Evolutionary conservation across 2,113 vertebrate genomes (phyloP).

Genomic region (Cyanocitta stelleri): DNA sequence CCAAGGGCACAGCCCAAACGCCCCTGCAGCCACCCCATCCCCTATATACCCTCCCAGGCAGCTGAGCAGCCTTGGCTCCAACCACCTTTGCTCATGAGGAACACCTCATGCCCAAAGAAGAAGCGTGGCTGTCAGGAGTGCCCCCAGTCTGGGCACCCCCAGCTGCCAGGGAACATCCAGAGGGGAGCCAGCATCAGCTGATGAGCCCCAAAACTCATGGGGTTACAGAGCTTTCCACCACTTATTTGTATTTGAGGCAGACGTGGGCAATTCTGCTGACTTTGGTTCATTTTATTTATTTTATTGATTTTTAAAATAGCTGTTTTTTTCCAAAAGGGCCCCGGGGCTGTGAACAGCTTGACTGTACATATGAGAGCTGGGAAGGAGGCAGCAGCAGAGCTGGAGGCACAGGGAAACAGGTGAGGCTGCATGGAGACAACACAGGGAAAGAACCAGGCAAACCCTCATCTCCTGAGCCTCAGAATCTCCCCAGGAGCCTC

Average conservation of each 20-base stretch:
- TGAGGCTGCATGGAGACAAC: neutral
- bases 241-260: neutral
- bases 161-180: neutral
- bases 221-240: neutral
- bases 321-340: neutral
- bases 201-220: neutral
- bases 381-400: neutral
- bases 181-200: neutral
- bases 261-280: neutral
- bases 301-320: constrained; percentile 32
- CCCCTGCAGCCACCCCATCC: fast-evolving
- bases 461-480: neutral
- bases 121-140: fast-evolving
- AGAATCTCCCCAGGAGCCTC: neutral
- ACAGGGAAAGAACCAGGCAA: neutral
- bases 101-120: neutral
- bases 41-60: neutral
- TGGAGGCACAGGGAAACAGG: neutral
- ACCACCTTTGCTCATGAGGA: neutral
- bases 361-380: neutral
- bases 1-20: fast-evolving
- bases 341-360: neutral
- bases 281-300: neutral
- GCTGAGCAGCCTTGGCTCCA: neutral
- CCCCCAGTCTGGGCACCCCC: fast-evolving